Base-by-base conservation (phyloP, 2,888 invertebrate genomes). In the Cataglyphis altisquamis region DNA sequence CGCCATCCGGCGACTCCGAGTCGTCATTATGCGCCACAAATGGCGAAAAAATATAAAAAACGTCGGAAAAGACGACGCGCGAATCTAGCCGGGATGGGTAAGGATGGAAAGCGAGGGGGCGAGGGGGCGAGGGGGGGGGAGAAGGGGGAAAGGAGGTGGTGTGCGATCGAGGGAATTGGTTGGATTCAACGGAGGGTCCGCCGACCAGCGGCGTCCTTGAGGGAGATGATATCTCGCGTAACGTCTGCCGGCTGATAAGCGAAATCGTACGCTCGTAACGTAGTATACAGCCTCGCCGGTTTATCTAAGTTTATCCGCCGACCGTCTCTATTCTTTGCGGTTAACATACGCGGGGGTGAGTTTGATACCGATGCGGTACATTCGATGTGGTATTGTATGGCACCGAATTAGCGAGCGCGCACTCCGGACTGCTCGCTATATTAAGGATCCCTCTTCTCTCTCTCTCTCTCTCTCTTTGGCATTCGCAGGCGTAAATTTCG, bases 191-290 rank as follows among this genome's bases (percentile, higher is more conserved):
- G 82, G 63, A 77, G 70, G 78, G 68, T 83, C 67, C 80, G 84
- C 63, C 80, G 70, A 55, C 64, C 74, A 68, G 62, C 77, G 84
- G 67, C 80, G 88, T 66, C 86, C 88, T 88, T 88, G 81, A 77
- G 72, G 63, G 67, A 86, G 85, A 88, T 83, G 67, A 75, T 88
- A 89, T 89, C 88, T 83, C 84, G 85, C 62, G 82, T 64, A 81
- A 83, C 85, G 84, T 85, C 84, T 84, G 73, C 52, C 57, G 80
- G 74, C 84, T 83, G 89, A 89, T 87, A 88, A 89, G 85, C 86
- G 83, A 78, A 87, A 84, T 86, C 74, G 82, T 85, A 64, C 80
- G 84, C 84, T 86, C 68, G 86, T 86, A 86, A 86, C 68, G 62
- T 80, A 70, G 55, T 73, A 32, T 80, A 83, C 84, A 70, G 78